A percentile compares a stretch with the other conserved stretches of the same genome.
These are phyloP conservation scores for Patella vulgata DNA, from an alignment of 1,140 invertebrate genomes.

Conservation along the genomic window DNA sequence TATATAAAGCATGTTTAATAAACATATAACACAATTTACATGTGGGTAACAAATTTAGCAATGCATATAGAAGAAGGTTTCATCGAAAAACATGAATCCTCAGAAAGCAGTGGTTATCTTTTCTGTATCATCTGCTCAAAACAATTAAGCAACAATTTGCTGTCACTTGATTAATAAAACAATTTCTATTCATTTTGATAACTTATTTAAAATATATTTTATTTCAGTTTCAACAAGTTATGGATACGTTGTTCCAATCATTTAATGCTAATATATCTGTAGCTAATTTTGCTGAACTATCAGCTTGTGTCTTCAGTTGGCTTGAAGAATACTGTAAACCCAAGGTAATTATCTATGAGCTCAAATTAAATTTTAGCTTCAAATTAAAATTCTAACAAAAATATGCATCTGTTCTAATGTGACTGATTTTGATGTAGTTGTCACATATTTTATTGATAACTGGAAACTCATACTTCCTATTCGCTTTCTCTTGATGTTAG, in stretches of 20 bases:
- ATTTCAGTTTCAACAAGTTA: constrained; percentile 90
- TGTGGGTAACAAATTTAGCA: neutral
- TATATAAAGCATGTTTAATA: neutral
- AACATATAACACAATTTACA: neutral
- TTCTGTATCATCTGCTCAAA: too few relatives aligned
- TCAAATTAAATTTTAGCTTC: neutral
- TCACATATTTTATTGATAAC: neutral
- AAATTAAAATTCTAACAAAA: neutral
- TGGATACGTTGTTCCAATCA: constrained; percentile 91
- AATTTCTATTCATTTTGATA: constrained; percentile 1
- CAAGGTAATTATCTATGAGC: constrained; percentile 70
- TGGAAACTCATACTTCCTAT: neutral
- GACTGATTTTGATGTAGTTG: neutral
- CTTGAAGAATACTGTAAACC: constrained; percentile 97
- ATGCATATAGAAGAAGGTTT: neutral
- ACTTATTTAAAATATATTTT: constrained; percentile 17
- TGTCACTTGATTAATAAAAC: neutral
- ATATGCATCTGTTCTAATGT: neutral
- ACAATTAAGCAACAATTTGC: neutral
- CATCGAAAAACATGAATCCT: neutral
- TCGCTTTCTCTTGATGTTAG: neutral
- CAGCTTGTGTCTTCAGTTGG: constrained; percentile 94
- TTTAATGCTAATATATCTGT: constrained; percentile 88
- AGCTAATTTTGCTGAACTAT: constrained; percentile 91
- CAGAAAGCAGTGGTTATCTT: too few relatives aligned